A percentile compares a stretch with the other conserved stretches of the same genome.
These are phyloP conservation scores for Nemoura dubitans DNA, from an alignment of 2,888 invertebrate species.

Conservation along the genomic window DNA sequence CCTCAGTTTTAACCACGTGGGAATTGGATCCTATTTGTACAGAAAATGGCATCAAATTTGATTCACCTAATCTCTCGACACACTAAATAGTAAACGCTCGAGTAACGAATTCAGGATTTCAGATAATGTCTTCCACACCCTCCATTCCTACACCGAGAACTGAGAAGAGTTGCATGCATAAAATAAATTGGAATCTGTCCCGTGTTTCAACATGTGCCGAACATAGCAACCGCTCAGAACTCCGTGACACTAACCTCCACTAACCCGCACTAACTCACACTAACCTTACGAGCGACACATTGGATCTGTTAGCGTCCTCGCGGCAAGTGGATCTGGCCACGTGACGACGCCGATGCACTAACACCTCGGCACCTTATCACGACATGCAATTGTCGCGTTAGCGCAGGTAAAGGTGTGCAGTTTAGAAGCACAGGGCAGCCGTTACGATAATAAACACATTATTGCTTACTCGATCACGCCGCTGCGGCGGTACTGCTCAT, in stretches of 20 bases:
- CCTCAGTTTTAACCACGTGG: no score
- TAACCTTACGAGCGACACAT: background rate
- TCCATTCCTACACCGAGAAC: background rate
- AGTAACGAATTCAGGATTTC: no score
- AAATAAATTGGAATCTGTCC: background rate
- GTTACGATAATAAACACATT: conserved; percentile 29
- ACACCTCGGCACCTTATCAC: background rate
- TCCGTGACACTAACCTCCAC: background rate
- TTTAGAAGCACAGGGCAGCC: background rate
- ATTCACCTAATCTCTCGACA: no score
- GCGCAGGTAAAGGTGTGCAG: background rate
- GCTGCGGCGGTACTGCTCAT: background rate
- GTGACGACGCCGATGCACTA: background rate
- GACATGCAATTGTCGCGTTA: background rate
- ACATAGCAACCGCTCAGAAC: background rate
- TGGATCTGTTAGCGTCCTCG: background rate
- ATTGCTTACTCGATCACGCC: conserved; percentile 19
- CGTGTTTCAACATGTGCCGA: background rate
- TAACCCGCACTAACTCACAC: no score
- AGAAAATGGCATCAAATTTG: no score
- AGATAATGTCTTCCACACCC: background rate
- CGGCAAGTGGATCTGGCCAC: background rate
- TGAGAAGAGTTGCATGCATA: background rate
- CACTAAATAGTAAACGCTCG: no score
- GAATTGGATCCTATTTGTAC: no score